Conservation (phyloP, 2,113 vertebrate genomes). For the Oryzias woworae region DNA sequence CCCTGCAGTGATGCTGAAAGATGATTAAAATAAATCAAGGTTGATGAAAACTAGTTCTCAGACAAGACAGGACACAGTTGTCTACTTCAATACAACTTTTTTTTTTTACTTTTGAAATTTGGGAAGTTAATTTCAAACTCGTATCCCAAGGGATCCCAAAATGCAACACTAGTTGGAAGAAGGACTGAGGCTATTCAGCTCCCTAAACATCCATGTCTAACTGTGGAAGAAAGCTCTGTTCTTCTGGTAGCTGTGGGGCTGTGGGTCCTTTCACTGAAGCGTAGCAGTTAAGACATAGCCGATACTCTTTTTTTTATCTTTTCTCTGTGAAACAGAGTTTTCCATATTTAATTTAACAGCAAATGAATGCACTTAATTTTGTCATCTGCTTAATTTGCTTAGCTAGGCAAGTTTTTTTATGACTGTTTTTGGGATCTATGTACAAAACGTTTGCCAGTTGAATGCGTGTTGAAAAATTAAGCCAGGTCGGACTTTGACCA, state of each 20-base stretch:
- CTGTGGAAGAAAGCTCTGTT: slow-evolving; percentile 39
- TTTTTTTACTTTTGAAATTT: slow-evolving; percentile 37
- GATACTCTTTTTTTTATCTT: slow-evolving; percentile 26
- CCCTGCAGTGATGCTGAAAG: slow-evolving; percentile 34
- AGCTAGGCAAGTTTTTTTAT: no score
- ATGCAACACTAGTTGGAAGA: slow-evolving; percentile 22
- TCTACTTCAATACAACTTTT: slow-evolving; percentile 42
- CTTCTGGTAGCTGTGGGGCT: slow-evolving; percentile 16
- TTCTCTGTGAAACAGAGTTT: neutral
- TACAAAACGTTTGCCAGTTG: no score
- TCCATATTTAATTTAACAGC: neutral
- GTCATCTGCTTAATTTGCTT: no score
- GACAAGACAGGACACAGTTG: slow-evolving; percentile 19
- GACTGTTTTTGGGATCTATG: no score
- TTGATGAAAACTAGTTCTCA: slow-evolving; percentile 31
- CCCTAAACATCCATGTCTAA: slow-evolving; percentile 47
- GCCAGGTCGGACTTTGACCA: no score
- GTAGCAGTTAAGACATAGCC: slow-evolving; percentile 28
- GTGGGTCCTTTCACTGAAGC: slow-evolving; percentile 47
- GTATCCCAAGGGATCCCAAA: slow-evolving; percentile 11
- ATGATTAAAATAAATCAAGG: slow-evolving; percentile 48
- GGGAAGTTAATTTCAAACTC: slow-evolving; percentile 53
- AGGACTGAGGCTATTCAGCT: slow-evolving; percentile 32
- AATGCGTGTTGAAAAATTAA: no score
- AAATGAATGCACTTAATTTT: no score